phyloP scores from a whole-genome alignment of 2,113 vertebrate genomes.

The Aythya baeri region DNA sequence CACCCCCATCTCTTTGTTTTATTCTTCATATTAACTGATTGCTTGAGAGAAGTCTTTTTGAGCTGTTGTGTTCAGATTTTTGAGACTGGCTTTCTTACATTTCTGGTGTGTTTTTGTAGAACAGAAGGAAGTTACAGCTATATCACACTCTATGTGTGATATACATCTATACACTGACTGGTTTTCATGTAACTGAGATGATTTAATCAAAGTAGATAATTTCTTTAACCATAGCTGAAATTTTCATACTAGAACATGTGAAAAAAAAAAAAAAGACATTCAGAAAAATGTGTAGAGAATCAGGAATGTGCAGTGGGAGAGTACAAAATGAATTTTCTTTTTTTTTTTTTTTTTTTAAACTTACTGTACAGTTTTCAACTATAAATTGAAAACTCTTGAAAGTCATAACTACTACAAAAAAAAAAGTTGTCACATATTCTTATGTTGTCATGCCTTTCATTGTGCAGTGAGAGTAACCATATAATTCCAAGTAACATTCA shows the following conservation, averaged over 20 bases:
- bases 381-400: neutral
- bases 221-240: neutral
- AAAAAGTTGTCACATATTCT: neutral
- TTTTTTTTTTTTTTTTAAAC: neutral
- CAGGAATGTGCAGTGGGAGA: neutral
- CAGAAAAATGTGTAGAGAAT: neutral
- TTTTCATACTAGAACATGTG: neutral
- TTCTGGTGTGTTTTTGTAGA: rapidly evolving
- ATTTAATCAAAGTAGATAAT: neutral
- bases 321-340: neutral
- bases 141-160: neutral
- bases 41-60: neutral
- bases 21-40: neutral
- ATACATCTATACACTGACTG: neutral
- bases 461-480: neutral
- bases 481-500: neutral
- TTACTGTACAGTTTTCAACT: neutral
- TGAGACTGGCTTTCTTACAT: neutral
- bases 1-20: neutral
- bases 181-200: neutral
- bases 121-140: neutral
- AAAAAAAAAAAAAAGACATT: neutral
- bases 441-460: neutral
- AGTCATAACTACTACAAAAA: neutral
- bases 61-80: neutral